Base-by-base conservation (phyloP, 1,140 invertebrate species). In the Pollicipes pollicipes region DNA sequence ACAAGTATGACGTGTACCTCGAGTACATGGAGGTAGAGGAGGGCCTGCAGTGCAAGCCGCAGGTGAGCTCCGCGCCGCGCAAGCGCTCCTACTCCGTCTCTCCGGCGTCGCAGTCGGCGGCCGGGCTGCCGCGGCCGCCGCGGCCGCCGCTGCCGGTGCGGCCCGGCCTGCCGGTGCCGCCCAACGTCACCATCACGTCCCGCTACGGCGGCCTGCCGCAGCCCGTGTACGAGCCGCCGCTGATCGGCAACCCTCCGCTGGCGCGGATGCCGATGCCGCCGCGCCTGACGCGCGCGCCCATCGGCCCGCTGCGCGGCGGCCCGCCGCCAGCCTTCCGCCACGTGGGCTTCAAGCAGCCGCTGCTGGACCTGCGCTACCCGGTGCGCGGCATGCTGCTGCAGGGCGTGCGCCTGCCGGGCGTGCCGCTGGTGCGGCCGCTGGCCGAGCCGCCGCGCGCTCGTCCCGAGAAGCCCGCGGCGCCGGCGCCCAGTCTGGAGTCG, bases 1-100 rank as follows among this genome's bases (percentile, higher is more conserved):
- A 90, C 76, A 93, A 94, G 81, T 94, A 94, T 80, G 92, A 93
- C 78, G 89, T 88, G 80, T 91, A 90, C 77, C 84, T 93, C 30
- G 87, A 88, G 72, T 83, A 89, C 73, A 87, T 91, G 77, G 79
- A 84, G 75, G 81, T 85, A 58, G 73, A 75, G 37, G 75, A 75
- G 66, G 73, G 70, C 3, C 28, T 66, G n/a, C 64, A 66, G 64
- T 66, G 64, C 17, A 66, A 66, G 45, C 45, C 45, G 2, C 45
- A 58, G 17, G 24, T 58, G 13, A 58, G 45, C 45, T 21, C 17
- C 45, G 13, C 45, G 35, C 6, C 17, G 35, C 35, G 45, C 13
- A 58, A 58, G 45, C 45, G 45, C 45, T 21, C 2, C 17, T 10
- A 10, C 45, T 2, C 35, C 6, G 35, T n/a, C 35, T 35, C 35